phyloP scores from a whole-genome alignment of 1,140 invertebrate genomes.

The Rhynchophorus ferrugineus region DNA sequence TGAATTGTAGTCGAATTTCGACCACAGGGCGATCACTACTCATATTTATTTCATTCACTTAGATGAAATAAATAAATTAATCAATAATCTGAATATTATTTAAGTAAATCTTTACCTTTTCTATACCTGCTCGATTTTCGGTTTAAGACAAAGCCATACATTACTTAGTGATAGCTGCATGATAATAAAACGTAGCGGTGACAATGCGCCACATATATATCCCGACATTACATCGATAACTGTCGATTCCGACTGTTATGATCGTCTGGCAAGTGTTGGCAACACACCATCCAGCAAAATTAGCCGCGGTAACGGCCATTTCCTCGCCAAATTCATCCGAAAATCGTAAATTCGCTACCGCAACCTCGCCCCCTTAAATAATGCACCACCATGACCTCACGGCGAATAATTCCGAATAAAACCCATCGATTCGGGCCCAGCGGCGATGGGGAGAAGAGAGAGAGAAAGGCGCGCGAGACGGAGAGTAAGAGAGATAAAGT shows the following conservation, averaged over 20 bases:
- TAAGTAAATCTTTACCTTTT: too few species aligned
- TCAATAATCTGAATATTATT: too few species aligned
- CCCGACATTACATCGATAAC: background rate
- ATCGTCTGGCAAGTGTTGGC: background rate
- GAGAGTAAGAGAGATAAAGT: slow-evolving; percentile 3
- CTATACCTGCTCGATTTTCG: too few species aligned
- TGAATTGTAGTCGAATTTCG: too few species aligned
- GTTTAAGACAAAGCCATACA: too few species aligned
- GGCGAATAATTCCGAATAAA: background rate
- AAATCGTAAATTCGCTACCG: background rate
- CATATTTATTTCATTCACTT: too few species aligned
- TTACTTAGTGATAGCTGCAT: too few species aligned
- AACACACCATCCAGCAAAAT: background rate
- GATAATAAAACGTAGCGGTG: too few species aligned
- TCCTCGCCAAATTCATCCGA: background rate
- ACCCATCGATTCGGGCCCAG: background rate
- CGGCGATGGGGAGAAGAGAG: background rate
- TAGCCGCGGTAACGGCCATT: background rate
- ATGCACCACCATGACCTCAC: background rate
- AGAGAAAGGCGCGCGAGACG: too few species aligned
- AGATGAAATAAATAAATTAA: too few species aligned
- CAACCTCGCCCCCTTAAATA: background rate
- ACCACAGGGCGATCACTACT: too few species aligned
- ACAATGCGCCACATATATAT: too few species aligned
- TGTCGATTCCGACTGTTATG: background rate